Conservation (phyloP, 2,797 vertebrate genomes). For the Rhynchonycteris naso region DNA sequence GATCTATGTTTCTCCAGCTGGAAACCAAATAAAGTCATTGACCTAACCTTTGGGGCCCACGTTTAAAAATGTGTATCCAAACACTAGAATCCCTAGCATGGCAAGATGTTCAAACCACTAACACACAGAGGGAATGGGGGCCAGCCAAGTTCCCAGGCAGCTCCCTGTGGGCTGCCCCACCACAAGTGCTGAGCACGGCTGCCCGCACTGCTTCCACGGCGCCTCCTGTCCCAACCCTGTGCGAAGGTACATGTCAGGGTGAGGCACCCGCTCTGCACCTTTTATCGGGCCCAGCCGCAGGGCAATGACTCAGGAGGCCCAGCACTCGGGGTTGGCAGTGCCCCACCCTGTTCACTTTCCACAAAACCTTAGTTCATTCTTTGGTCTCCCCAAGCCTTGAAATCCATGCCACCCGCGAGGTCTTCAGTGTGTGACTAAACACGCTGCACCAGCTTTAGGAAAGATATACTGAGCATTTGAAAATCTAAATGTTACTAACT, state of each 20-base stretch:
- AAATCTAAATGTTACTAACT: constrained; percentile 41
- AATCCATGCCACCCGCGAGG: background rate
- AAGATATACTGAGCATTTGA: background rate
- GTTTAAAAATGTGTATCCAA: background rate
- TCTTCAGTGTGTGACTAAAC: background rate
- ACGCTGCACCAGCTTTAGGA: background rate
- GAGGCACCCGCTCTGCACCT: background rate
- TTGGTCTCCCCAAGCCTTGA: background rate
- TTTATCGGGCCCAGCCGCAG: background rate
- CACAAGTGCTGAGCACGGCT: no score
- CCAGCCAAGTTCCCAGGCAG: background rate
- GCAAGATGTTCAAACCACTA: background rate
- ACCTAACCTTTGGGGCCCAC: background rate
- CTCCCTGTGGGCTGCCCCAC: background rate
- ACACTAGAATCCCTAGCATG: background rate
- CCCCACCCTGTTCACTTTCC: background rate
- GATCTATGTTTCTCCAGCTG: background rate
- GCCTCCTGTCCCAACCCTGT: background rate
- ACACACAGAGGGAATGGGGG: background rate
- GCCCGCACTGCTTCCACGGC: fast-evolving
- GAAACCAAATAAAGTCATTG: background rate
- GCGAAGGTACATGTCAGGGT: background rate
- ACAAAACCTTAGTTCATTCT: background rate
- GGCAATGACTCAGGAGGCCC: background rate
- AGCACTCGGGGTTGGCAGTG: background rate